These are phyloP conservation scores for Squalus acanthias DNA, from an alignment of 2,797 vertebrate species.

Conservation along the genomic window DNA sequence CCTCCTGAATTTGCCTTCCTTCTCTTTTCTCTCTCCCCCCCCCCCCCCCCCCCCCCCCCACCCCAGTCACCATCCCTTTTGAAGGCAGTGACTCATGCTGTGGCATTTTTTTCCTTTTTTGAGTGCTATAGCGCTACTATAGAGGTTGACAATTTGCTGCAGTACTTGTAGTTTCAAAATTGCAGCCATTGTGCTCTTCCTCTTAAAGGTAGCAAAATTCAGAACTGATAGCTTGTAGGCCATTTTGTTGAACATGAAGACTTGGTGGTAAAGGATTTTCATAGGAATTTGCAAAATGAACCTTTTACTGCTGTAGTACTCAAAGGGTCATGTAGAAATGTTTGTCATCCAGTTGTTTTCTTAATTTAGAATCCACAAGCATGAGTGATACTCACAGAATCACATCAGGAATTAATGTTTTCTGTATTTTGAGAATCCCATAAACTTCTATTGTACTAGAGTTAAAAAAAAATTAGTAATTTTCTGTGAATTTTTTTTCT, in stretches of 20 bases:
- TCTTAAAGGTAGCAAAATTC: neutral
- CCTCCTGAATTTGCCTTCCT: neutral
- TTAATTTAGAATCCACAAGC: neutral
- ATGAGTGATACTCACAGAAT: neutral
- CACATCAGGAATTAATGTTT: neutral
- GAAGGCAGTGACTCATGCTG: neutral
- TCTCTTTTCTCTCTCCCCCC: neutral
- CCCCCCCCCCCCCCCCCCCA: no score
- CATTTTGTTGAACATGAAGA: neutral
- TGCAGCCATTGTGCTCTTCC: neutral
- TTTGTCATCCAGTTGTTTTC: neutral
- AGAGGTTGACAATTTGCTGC: neutral
- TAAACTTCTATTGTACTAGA: neutral
- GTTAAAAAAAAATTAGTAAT: neutral
- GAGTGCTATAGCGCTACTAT: neutral
- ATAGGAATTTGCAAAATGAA: neutral
- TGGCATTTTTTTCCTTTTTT: neutral
- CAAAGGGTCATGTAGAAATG: neutral
- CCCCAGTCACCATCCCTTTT: no score
- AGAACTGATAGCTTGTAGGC: neutral
- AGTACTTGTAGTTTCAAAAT: neutral
- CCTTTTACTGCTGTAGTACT: neutral
- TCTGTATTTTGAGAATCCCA: neutral
- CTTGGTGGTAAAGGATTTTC: neutral
- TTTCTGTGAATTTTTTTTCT: neutral